Evolutionary conservation across 2,797 vertebrate species (phyloP).

Genomic region (Bradypus variegatus): DNA sequence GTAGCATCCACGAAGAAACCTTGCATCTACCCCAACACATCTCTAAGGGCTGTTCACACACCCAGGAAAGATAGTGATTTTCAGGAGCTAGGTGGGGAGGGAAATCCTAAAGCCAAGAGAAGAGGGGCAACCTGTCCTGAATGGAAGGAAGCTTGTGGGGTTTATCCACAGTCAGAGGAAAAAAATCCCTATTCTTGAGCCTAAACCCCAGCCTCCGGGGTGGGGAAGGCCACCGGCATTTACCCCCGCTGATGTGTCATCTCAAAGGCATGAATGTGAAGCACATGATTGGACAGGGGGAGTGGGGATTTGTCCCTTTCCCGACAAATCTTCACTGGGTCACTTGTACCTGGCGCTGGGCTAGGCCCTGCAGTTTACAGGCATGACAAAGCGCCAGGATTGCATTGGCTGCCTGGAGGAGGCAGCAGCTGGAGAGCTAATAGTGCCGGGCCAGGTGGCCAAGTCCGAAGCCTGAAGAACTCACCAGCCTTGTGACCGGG

Average conservation of each 20-base stretch:
- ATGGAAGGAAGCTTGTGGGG: too few relatives aligned
- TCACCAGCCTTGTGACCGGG: rapidly evolving
- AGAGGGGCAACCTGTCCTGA: background rate
- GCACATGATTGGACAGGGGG: background rate
- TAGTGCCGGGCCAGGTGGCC: background rate
- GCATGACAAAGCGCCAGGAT: background rate
- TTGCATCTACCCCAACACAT: rapidly evolving
- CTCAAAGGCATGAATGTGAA: background rate
- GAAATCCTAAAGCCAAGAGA: background rate
- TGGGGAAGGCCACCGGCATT: background rate
- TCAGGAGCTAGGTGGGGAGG: background rate
- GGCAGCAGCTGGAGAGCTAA: background rate
- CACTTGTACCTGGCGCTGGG: background rate
- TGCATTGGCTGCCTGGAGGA: background rate
- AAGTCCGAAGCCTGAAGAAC: too few relatives aligned
- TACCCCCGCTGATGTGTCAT: rapidly evolving
- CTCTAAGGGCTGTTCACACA: too few relatives aligned
- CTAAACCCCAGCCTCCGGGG: background rate
- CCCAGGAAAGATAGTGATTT: background rate
- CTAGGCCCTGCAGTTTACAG: background rate
- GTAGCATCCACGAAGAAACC: rapidly evolving
- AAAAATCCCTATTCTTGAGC: background rate
- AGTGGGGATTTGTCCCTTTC: too few relatives aligned
- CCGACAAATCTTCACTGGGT: background rate
- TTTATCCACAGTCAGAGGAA: background rate